Base-by-base conservation (phyloP, 2,797 vertebrate species). In the Zenarchopterus dispar region DNA sequence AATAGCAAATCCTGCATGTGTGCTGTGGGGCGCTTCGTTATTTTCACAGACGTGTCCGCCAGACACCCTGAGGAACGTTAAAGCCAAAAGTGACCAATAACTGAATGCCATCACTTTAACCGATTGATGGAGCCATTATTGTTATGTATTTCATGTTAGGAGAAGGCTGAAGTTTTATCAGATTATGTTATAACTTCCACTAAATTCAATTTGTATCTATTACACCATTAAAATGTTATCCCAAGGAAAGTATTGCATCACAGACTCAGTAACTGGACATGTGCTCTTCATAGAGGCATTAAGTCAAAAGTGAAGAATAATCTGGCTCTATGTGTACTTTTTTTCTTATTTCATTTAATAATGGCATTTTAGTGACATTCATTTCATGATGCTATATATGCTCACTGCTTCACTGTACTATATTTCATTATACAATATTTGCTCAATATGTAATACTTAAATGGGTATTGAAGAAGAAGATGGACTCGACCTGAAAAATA, bases 381-480 rank as follows among this genome's bases (percentile, higher is more conserved):
- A 24, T 10, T 50, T 39, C 26, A 50, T 7, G 8, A 28, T 28
- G 28, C 28, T 28, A 28, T 28, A 28, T 28, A 28, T 28, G 28
- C 28, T 28, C 7, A 28, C 28, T 28, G 28, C 1, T 28, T 28
- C 28, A 28, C 28, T 5, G 28, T 3, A 28, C 28, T 28, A 7
- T 28, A 28, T 28, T 28, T 28, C 28, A 28, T 28, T 28, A 28
- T 28, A 28, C 33, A 46, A 10, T 28, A 33, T 33, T 18, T 51
- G 44, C n/a, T 61, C 19, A 15, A 53, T 47, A 51, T 45, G 17
- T 13, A 43, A 42, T 51, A n/a, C 10, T 56, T 48, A 44, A 16
- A 21, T 52, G 22, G 42, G 47, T 63, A 57, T 59, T 39, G 56
- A n/a, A 68, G 50, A 26, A 16, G 36, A 23, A 22, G 52, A 67